Base-by-base conservation (phyloP, 2,797 vertebrate species). In the Dryobates pubescens region DNA sequence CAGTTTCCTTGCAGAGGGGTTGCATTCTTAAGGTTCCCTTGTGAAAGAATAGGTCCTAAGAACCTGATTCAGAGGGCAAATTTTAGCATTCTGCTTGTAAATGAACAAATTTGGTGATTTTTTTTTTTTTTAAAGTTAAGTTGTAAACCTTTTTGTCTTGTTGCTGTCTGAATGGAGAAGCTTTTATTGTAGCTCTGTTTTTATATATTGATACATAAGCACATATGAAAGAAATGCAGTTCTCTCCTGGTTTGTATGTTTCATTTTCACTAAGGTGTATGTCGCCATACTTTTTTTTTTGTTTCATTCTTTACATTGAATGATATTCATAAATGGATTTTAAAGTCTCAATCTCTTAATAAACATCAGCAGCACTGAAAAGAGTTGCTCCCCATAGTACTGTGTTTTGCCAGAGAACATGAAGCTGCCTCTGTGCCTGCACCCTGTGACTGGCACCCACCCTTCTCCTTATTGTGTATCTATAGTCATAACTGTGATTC, bases 211-310 rank as follows among this genome's bases (percentile, higher is more conserved):
- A 82, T 56, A 62, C 26, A 72, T 9, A 41, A n/a, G 47, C 23
- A 56, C 4, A 54, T 16, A 87, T 14, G 41, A 71, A 90, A 92
- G 22, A 70, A 90, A 73, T 73, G 75, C 32, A 93, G 57, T 83
- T 89, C 80, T 83, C 64, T 96, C 62, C 86, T 95, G 93, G 63
- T 88, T 93, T 94, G 88, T 95, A 79, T 94, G 94, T 97, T 97
- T 94, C 88, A 88, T 92, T 97, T 96, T 87, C 93, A 95, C 82
- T 64, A 82, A 94, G 69, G 38, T 96, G 77, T 73, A 92, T 76
- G 80, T 91, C 92, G 45, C 91, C 95, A 96, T 96, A 74, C 68
- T 86, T 83, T 41, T 68, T 53, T 61, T 92, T 81, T 65, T 88
- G 73, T 95, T 96, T 93, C 19, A 20, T 82, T 95, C 92, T 93